Conservation (phyloP, 35 echinoderm and acorn worm genomes). For the Anneissia japonica region DNA sequence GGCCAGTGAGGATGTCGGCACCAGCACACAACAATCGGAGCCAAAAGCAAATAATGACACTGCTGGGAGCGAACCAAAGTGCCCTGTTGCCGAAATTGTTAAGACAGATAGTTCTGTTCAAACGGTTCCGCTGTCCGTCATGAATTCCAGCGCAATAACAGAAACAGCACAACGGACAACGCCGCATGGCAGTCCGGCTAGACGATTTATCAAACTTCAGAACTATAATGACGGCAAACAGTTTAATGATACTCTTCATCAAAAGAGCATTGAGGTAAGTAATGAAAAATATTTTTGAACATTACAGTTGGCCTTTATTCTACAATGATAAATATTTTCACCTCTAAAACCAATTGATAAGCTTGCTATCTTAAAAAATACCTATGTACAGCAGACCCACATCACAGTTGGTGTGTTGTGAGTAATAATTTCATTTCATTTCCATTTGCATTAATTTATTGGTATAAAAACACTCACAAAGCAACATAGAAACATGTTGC, state of each 20-base stretch:
- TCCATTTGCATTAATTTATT: no score
- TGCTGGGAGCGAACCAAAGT: background rate
- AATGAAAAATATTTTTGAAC: background rate
- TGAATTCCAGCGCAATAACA: background rate
- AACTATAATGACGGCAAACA: constrained; percentile 88
- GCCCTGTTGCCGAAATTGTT: background rate
- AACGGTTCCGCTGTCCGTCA: background rate
- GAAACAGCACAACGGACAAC: background rate
- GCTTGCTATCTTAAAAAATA: no score
- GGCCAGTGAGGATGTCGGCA: background rate
- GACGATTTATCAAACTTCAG: constrained; percentile 55
- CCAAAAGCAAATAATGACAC: background rate
- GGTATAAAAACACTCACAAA: no score
- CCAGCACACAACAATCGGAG: background rate
- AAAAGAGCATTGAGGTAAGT: constrained; percentile 81
- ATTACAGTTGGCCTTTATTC: no score
- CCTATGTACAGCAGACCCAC: no score
- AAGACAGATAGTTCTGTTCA: background rate
- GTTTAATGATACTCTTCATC: constrained; percentile 82
- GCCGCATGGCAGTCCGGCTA: background rate
- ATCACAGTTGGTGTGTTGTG: no score
- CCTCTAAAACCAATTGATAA: background rate
- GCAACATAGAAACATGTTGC: no score
- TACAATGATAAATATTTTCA: no score
- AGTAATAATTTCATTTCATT: no score